phyloP scores from a whole-genome alignment of 2,113 vertebrate species.

The Crotalus helleri region DNA sequence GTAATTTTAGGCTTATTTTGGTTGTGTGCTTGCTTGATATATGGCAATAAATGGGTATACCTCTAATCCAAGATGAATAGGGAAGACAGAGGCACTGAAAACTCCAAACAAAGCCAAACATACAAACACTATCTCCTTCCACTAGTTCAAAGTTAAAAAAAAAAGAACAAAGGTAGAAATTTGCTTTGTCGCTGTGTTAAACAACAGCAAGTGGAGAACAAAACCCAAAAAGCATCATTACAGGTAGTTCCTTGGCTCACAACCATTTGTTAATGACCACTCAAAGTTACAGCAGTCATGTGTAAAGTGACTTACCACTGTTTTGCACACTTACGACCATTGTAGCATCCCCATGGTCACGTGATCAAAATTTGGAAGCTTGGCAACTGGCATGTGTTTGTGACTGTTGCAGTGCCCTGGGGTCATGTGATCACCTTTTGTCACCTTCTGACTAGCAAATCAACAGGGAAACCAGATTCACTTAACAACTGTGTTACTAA shows the following conservation, averaged over 20 bases:
- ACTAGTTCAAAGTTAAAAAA: not conserved
- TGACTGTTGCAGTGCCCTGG: too few relatives aligned
- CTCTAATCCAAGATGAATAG: not conserved
- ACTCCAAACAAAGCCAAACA: not conserved
- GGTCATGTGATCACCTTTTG: too few relatives aligned
- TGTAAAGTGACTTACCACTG: too few relatives aligned
- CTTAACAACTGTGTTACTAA: too few relatives aligned
- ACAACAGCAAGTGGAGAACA: not conserved
- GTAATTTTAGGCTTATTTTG: not conserved
- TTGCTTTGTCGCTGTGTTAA: not conserved
- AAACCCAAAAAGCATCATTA: not conserved
- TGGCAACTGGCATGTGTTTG: too few relatives aligned
- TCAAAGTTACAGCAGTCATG: too few relatives aligned
- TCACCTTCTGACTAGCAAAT: too few relatives aligned
- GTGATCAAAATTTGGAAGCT: too few relatives aligned
- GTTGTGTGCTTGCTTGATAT: not conserved
- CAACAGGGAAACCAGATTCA: too few relatives aligned
- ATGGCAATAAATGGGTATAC: not conserved
- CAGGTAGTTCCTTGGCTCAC: too few relatives aligned
- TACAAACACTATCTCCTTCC: not conserved
- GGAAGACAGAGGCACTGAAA: not conserved
- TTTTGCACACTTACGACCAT: not conserved
- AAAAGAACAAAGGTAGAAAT: not conserved
- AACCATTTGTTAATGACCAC: too few relatives aligned
- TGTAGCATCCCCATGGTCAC: too few relatives aligned